Conservation (phyloP, 2,797 vertebrate species). For the Enteromius treurensis region DNA sequence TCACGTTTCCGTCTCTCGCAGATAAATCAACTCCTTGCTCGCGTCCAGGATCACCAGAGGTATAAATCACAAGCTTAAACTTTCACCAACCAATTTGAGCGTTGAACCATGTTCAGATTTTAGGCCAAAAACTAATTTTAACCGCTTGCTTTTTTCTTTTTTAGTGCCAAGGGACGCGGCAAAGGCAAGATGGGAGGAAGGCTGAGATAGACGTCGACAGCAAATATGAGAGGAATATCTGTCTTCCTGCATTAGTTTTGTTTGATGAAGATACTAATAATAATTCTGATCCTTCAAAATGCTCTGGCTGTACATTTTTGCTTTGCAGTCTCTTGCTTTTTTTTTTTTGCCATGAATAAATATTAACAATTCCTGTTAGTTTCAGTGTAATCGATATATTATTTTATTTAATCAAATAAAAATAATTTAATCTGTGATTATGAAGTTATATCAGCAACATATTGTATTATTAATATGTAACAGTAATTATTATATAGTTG, state of each 20-base stretch:
- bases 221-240: not conserved
- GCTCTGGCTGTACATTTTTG: conserved; percentile 36
- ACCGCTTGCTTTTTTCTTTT: conserved; percentile 36
- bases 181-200: conserved; percentile 78
- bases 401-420: not conserved
- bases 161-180: conserved; percentile 78
- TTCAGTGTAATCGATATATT: conserved; percentile 1
- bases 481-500: not conserved
- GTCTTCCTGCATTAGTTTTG: not conserved
- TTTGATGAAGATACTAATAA: conserved; percentile 2
- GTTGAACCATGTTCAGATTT: not conserved
- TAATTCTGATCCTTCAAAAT: conserved; percentile 25
- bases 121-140: not conserved
- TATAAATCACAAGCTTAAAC: conserved; percentile 55
- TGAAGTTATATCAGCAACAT: not conserved
- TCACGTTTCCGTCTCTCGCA: conserved; percentile 61
- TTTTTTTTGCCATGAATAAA: conserved; percentile 49
- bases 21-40: conserved; percentile 77
- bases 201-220: conserved; percentile 71
- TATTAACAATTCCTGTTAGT: conserved; percentile 35
- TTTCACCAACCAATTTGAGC: not conserved
- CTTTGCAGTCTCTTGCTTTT: not conserved
- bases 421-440: not conserved
- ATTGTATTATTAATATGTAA: not conserved
- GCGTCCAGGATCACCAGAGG: conserved; percentile 79